phyloP scores from a whole-genome alignment of 2,113 vertebrate species.

The Aleadryas rufinucha region DNA sequence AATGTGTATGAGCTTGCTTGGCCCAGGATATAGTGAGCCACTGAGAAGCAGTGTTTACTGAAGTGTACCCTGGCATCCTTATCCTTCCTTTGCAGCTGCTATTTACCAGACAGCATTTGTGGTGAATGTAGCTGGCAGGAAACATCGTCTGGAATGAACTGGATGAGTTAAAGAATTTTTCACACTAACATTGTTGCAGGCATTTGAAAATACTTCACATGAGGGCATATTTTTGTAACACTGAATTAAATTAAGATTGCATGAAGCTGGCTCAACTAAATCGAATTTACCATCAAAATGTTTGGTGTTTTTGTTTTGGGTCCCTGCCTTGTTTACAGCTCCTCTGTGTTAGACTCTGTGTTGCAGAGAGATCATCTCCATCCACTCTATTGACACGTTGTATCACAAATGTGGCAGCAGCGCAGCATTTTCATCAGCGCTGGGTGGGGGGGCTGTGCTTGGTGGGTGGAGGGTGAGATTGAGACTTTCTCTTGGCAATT shows the following conservation, averaged over 20 bases:
- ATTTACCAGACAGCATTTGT: constrained; percentile 72
- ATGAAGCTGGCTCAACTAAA: not conserved
- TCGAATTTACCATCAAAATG: constrained; percentile 2
- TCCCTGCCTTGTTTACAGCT: constrained; percentile 4
- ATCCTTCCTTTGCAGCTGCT: constrained; percentile 80
- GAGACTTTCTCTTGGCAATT: not conserved
- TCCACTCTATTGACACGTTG: not conserved
- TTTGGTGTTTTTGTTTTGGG: not conserved
- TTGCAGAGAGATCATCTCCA: not conserved
- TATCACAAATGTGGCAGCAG: not conserved
- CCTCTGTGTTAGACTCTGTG: not conserved
- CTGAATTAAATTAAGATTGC: constrained; percentile 1
- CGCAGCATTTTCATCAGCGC: not conserved
- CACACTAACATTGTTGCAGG: constrained; percentile 21
- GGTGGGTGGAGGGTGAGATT: not conserved
- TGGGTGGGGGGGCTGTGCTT: not conserved
- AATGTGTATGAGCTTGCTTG: not conserved
- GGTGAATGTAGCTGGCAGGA: constrained; percentile 70
- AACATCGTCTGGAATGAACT: constrained; percentile 35
- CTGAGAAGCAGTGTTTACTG: constrained; percentile 33
- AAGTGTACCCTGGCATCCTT: constrained; percentile 73
- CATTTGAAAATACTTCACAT: constrained; percentile 44
- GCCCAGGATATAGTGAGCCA: not conserved
- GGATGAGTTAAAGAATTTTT: constrained; percentile 60
- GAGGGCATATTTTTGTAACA: constrained; percentile 1